phyloP scores from a whole-genome alignment of 1,140 invertebrate species.

The Drosophila subpulchrella region DNA sequence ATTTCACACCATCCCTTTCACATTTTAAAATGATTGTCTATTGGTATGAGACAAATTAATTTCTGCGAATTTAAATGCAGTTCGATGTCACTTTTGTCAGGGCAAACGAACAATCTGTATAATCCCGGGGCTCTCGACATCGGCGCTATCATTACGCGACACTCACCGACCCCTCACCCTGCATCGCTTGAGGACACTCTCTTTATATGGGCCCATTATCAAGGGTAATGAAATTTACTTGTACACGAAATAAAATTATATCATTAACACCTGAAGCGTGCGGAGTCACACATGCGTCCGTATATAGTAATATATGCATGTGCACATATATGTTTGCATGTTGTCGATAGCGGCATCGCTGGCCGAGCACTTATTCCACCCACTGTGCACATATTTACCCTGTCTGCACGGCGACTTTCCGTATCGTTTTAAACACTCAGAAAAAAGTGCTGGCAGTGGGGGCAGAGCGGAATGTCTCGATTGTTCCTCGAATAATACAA shows the following conservation, averaged over 20 bases:
- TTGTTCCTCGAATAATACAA: conserved; percentile 77
- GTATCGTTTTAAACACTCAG: conserved; percentile 23
- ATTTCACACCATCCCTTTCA: background rate
- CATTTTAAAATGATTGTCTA: background rate
- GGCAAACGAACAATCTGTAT: conserved; percentile 28
- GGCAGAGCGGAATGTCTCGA: conserved; percentile 20
- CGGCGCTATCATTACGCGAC: conserved; percentile 40
- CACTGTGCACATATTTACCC: conserved; percentile 45
- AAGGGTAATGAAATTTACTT: conserved; percentile 79
- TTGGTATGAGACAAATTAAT: background rate
- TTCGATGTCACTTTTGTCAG: conserved; percentile 15
- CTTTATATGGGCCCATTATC: conserved; percentile 62
- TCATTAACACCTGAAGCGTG: conserved; percentile 76
- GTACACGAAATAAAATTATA: conserved; percentile 76
- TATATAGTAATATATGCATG: background rate
- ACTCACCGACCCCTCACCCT: conserved; percentile 4
- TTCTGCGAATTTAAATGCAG: conserved; percentile 7
- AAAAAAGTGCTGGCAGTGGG: background rate
- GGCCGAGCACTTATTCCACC: conserved; percentile 31
- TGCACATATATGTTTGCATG: conserved; percentile 11
- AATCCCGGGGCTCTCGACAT: conserved; percentile 38
- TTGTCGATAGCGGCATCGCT: conserved; percentile 16
- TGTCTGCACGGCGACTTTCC: conserved; percentile 25
- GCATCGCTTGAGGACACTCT: conserved; percentile 12
- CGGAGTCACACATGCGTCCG: conserved; percentile 25